Conservation (phyloP, 35 echinoderm and acorn worm species). For the Stichopus chloronotus region DNA sequence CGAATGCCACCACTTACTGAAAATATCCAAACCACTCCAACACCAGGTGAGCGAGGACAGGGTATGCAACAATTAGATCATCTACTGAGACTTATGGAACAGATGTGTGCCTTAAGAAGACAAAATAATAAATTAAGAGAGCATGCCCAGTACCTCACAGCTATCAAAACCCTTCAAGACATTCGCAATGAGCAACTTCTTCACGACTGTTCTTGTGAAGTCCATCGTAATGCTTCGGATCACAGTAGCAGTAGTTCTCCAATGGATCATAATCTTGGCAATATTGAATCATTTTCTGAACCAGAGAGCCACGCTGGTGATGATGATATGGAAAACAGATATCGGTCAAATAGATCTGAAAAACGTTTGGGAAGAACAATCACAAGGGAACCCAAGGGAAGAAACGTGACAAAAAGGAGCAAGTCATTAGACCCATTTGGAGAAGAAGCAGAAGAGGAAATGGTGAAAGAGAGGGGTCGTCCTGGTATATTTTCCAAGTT, state of each 20-base stretch:
- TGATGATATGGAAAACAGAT: constrained; percentile 68
- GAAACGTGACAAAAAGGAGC: constrained; percentile 78
- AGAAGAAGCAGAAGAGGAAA: constrained; percentile 75
- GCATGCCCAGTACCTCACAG: constrained; percentile 87
- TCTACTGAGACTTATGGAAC: constrained; percentile 88
- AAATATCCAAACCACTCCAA: constrained; percentile 71
- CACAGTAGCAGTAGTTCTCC: constrained; percentile 57
- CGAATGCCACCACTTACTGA: constrained; percentile 79
- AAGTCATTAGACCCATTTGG: constrained; percentile 83
- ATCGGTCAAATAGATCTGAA: constrained; percentile 27
- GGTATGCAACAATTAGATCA: constrained; percentile 92
- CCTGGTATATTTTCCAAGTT: constrained; percentile 90
- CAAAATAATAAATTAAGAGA: constrained; percentile 88
- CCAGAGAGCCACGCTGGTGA: constrained; percentile 82
- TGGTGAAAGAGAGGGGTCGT: constrained; percentile 70
- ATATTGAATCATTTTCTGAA: constrained; percentile 81
- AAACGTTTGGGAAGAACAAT: constrained; percentile 66
- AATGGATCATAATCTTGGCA: constrained; percentile 66
- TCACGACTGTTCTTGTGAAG: constrained; percentile 83
- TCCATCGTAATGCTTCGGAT: constrained; percentile 65
- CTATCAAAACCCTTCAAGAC: constrained; percentile 91
- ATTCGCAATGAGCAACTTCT: constrained; percentile 81
- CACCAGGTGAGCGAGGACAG: constrained; percentile 56
- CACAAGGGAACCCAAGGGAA: constrained; percentile 65
- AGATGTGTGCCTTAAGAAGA: constrained; percentile 85